Percentiles rank a stretch among this genome's conserved stretches.
These are phyloP conservation scores for Drosophila quinaria DNA, from an alignment of 2,888 invertebrate species.

Conservation along the genomic window DNA sequence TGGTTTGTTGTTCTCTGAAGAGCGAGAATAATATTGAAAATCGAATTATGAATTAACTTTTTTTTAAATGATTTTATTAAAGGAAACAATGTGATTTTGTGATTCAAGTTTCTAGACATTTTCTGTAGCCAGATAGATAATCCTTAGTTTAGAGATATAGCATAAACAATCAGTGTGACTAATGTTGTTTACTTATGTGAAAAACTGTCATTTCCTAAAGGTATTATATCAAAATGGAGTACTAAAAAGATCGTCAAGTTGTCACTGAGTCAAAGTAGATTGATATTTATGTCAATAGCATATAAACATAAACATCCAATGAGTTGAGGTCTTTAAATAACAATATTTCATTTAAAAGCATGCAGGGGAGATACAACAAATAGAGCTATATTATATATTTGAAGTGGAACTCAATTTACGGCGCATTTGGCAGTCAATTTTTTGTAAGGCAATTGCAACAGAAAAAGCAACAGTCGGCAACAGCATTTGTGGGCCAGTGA, in stretches of 20 bases:
- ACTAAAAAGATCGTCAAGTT: neutral
- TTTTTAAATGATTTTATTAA: too few species aligned
- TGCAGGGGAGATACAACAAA: neutral
- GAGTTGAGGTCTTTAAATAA: constrained; percentile 18
- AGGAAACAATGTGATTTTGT: too few species aligned
- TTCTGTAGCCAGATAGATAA: neutral
- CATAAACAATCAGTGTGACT: neutral
- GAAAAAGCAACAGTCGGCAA: constrained; percentile 22
- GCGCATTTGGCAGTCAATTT: constrained; percentile 44
- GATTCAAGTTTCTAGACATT: too few species aligned
- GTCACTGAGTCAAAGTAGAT: neutral
- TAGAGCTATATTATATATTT: neutral
- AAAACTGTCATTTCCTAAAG: neutral
- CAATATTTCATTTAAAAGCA: constrained; percentile 2
- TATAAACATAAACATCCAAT: constrained; percentile 11
- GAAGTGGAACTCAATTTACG: constrained; percentile 14
- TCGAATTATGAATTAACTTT: too few species aligned
- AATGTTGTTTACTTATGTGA: neutral
- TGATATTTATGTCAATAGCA: constrained; percentile 17
- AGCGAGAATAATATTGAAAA: too few species aligned
- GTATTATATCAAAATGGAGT: neutral
- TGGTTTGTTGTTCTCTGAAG: too few species aligned
- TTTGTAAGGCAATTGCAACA: constrained; percentile 39
- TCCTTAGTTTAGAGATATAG: neutral
- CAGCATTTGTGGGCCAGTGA: constrained; percentile 48